Conservation (phyloP, 2,113 vertebrate species). For the Oryzias javanicus region DNA sequence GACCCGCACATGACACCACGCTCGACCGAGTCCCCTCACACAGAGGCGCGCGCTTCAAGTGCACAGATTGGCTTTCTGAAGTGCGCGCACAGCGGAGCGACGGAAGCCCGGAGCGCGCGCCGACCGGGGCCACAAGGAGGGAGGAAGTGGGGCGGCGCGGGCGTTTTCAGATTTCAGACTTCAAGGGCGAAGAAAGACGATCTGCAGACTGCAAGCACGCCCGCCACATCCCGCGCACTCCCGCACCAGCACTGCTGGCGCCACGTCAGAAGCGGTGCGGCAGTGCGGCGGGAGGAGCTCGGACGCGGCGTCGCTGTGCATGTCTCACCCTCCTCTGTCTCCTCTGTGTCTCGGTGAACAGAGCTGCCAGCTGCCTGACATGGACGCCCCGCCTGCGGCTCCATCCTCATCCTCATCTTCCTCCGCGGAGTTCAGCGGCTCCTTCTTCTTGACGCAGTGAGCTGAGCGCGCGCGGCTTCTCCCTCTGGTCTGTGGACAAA, state of each 20-base stretch:
- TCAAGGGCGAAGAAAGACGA: conserved; percentile 77
- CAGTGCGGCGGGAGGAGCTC: conserved; percentile 90
- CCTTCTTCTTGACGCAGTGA: conserved; percentile 95
- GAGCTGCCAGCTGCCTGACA: conserved; percentile 88
- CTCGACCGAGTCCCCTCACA: too few relatives aligned
- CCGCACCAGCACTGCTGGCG: conserved; percentile 78
- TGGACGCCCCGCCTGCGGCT: conserved; percentile 82
- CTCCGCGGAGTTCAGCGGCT: conserved; percentile 89
- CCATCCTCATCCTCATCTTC: conserved; percentile 51
- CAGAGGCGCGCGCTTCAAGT: too few relatives aligned
- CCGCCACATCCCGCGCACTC: conserved; percentile 60
- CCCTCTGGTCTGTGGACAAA: conserved; percentile 66
- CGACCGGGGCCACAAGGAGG: too few relatives aligned
- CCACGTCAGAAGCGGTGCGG: conserved; percentile 91
- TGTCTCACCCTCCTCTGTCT: conserved; percentile 55
- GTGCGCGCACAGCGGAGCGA: too few relatives aligned
- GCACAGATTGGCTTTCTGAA: too few relatives aligned
- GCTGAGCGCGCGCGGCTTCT: conserved; percentile 83
- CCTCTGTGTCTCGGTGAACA: conserved; percentile 81
- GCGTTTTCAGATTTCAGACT: conserved; percentile 7
- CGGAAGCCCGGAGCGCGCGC: too few relatives aligned
- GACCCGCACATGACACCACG: too few relatives aligned
- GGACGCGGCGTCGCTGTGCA: conserved; percentile 43
- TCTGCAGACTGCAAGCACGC: conserved; percentile 53
- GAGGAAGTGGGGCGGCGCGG: too few relatives aligned